Base-by-base conservation (phyloP, 2,888 invertebrate species). In the Chaetogeoica ovagalla region DNA sequence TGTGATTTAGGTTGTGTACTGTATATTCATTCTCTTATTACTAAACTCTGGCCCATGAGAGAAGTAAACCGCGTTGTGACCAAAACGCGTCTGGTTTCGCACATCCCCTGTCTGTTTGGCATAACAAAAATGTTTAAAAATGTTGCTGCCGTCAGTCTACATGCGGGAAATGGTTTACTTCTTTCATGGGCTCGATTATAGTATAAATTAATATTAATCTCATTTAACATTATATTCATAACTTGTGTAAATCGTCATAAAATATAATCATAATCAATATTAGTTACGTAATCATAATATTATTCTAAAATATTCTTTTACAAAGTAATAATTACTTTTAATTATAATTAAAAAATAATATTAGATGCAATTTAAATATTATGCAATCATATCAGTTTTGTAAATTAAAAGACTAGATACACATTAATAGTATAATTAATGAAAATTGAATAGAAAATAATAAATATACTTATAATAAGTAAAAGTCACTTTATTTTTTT, bases 351-450 rank as follows among this genome's bases (percentile, higher is more conserved):
- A n/a, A 37, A 57, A 55, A 68, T 43, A 68, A 68, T 23, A 30
- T 59, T 68, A 59, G 66, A 59, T 59, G 43, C 39, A 13, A 66
- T 66, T 74, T 59, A 66, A 75, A 63, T 72, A 70, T 23, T 72
- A 76, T 70, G 62, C 37, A 70, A 77, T 77, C 77, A 77, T 77
- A 77, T 77, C 77, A 77, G 62, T 17, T 60, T 77, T 60, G 77
- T 69, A 55, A 77, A 69, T 77, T 70, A 55, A 77, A 77, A 77
- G 77, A 77, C 77, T 77, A 69, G 69, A 77, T 23, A 77, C 19
- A 69, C 13, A 39, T 68, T 76, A 68, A 59, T 68, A 76, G 75
- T 30, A 59, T 68, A 76, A 43, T 68, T 66, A 30, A 62, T 37
- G 21, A 62, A 62, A 48, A 74, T 63, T 62, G 37, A 75, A 75